Percentiles rank a stretch among this genome's conserved stretches.
Conservation (phyloP, 1,140 invertebrate genomes). For the Dermatophagoides farinae region DNA sequence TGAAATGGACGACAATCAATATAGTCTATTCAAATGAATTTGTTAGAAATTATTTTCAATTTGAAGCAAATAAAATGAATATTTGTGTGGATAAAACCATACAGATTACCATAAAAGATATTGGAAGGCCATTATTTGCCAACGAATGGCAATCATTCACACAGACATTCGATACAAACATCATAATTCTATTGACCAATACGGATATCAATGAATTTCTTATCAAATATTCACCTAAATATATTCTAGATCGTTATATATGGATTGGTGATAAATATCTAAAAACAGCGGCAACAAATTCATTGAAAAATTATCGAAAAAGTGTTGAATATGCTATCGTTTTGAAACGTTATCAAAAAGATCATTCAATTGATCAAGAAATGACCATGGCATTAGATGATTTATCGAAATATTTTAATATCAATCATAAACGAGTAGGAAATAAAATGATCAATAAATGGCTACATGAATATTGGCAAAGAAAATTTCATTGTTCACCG, state of each 20-base stretch:
- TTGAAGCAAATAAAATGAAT: constrained; percentile 7
- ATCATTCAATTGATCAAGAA: background rate
- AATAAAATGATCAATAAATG: constrained; percentile 20
- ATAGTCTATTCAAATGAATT: constrained; percentile 5
- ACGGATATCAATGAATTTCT: background rate
- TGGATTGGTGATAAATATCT: constrained; percentile 2
- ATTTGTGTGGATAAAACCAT: constrained; percentile 8
- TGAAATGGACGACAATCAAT: constrained; percentile 6
- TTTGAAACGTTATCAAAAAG: background rate
- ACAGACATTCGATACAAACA: background rate
- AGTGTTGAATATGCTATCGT: background rate
- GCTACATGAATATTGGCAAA: constrained; percentile 30
- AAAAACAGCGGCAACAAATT: background rate
- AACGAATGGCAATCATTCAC: background rate
- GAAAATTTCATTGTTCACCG: constrained; percentile 25
- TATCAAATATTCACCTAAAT: constrained; percentile 1
- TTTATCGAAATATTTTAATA: constrained; percentile 3
- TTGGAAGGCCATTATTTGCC: background rate
- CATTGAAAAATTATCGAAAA: background rate
- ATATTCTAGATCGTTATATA: background rate
- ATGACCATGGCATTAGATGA: background rate
- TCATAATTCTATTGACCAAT: background rate
- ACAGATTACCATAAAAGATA: background rate
- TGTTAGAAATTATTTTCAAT: background rate
- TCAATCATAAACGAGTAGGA: background rate